Conservation (phyloP, 2,888 invertebrate genomes). For the Cheilosia urbana region DNA sequence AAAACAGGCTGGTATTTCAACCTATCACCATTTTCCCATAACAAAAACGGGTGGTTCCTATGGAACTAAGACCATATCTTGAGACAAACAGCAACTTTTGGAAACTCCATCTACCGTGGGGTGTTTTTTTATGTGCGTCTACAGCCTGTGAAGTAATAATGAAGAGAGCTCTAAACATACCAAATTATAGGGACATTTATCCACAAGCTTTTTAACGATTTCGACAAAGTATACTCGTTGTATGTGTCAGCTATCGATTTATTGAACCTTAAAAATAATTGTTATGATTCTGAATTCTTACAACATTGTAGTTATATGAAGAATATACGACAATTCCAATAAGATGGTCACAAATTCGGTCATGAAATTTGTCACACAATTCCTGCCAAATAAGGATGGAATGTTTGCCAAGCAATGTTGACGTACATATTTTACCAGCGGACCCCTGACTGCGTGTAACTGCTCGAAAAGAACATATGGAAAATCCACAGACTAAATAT, state of each 20-base stretch:
- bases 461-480: no score
- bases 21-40: background rate
- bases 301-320: no score
- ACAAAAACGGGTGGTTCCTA: background rate
- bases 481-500: no score
- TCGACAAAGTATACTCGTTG: background rate
- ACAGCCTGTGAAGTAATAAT: background rate
- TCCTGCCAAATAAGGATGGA: no score
- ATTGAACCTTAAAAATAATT: background rate
- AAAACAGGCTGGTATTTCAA: constrained; percentile 11
- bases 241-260: background rate
- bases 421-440: no score
- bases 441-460: no score
- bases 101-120: background rate
- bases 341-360: no score
- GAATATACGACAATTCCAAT: no score
- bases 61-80: background rate
- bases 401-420: no score
- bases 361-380: no score
- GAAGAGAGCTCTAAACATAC: background rate
- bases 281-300: no score
- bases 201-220: background rate
- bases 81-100: background rate
- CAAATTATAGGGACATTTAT: background rate
- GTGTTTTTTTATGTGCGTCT: constrained; percentile 5